Percentiles rank a stretch among this genome's conserved stretches.
Conservation (phyloP, 2,888 invertebrate genomes). For the Tiliacea aurago region DNA sequence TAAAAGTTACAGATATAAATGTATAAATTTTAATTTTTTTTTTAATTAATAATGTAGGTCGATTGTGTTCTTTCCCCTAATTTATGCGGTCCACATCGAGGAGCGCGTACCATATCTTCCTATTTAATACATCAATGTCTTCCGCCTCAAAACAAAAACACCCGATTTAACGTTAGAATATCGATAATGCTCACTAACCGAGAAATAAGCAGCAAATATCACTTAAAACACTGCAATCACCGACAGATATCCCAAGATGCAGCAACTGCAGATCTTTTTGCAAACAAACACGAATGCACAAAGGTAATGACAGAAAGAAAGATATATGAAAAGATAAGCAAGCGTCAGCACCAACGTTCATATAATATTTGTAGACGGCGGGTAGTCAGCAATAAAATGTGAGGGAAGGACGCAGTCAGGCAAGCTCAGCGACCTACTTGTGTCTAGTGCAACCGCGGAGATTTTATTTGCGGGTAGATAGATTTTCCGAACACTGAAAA, state of each 20-base stretch:
- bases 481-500: neutral
- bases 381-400: slow-evolving; percentile 36
- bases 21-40: no score
- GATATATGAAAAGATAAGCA: slow-evolving; percentile 35
- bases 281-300: slow-evolving; percentile 29
- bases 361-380: slow-evolving; percentile 35
- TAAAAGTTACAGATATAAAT: no score
- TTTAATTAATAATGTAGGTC: no score
- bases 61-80: no score
- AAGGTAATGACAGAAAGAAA: slow-evolving; percentile 26
- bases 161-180: no score
- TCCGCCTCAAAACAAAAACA: no score
- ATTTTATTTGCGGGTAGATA: neutral
- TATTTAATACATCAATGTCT: no score
- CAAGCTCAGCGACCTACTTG: slow-evolving; percentile 36
- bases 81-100: no score
- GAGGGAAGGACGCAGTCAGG: slow-evolving; percentile 28
- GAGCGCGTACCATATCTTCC: no score
- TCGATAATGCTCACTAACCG: no score
- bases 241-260: neutral
- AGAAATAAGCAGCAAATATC: neutral
- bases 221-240: neutral
- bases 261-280: slow-evolving; percentile 12
- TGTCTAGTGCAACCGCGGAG: slow-evolving; percentile 12
- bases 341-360: slow-evolving; percentile 18